Evolutionary conservation across 2,888 invertebrate genomes (phyloP), one percentile per base, ranked within the genome.

Genomic region (Zeuzera pyrina): DNA sequence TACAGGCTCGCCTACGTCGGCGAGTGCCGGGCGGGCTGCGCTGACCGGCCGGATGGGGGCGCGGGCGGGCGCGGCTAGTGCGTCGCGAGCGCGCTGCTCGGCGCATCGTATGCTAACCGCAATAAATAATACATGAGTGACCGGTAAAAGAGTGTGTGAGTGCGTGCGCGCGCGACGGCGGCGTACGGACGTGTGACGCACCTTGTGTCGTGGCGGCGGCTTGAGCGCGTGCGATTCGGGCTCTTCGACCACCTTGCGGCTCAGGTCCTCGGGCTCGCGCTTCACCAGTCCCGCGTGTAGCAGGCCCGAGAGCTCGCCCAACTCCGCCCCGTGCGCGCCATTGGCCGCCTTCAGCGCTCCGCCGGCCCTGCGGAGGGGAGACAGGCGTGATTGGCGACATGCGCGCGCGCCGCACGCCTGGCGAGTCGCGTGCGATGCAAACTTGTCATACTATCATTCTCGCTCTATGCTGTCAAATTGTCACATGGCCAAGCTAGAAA

Each of bases 251-350:
- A 86, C 78, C 83, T 88, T 88, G 70, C 89, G 86, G 85, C 91
- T 91, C 51, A 92, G 86, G 72, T 92, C 92, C 84, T 92, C 92
- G 57, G 92, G 92, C 77, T 92, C 92, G 68, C 91, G 87, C 83
- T 92, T 92, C 70, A 91, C 90, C 66, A 88, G 87, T 63, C 87
- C 88, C 67, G 88, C 85, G 74, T 87, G 86, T 48, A 88, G 85
- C 74, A 88, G 86, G 50, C 84, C 83, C 67, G 81, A 84, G 65
- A 81, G 85, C 63, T 84, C 85, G 72, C 70, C 87, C 86, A 86
- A 87, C 86, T 87, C 88, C 88, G 83, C 87, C 87, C 71, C 87
- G 86, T 78, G 81, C 73, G 87, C 85, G 70, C 89, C 89, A 87
- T 88, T 88, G 86, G 88, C 81, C 65, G 87, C 84, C 74, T 88